Percentiles rank a stretch among this genome's conserved stretches.
Conservation (phyloP, 2,113 vertebrate genomes). For the Halichoeres trimaculatus region DNA sequence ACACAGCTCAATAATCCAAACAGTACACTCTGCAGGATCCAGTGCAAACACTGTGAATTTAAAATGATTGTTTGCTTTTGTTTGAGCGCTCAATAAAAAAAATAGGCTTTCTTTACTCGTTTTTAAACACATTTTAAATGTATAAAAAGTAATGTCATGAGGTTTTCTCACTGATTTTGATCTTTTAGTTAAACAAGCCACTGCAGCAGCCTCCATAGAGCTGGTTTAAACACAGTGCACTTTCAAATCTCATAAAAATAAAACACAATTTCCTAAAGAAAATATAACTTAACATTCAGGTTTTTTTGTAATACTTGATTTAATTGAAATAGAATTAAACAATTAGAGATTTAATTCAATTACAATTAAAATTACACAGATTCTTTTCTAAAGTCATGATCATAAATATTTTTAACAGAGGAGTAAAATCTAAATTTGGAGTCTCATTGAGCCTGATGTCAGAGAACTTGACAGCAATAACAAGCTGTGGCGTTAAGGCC, state of each 20-base stretch:
- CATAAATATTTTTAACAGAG: too few species aligned
- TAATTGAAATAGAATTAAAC: too few species aligned
- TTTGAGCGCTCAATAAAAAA: slow-evolving; percentile 19
- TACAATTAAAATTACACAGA: too few species aligned
- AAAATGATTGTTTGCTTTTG: slow-evolving; percentile 58
- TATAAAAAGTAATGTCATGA: slow-evolving; percentile 34
- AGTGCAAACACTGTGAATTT: slow-evolving; percentile 65
- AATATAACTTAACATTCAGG: too few species aligned
- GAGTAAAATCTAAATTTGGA: too few species aligned
- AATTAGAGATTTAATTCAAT: too few species aligned
- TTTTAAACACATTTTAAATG: slow-evolving; percentile 36
- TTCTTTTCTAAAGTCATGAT: too few species aligned
- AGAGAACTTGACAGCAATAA: slow-evolving; percentile 2
- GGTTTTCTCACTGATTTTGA: slow-evolving; percentile 10
- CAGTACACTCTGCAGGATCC: slow-evolving; percentile 55
- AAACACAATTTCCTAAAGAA: neutral
- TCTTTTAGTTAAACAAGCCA: slow-evolving; percentile 6
- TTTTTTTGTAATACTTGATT: too few species aligned
- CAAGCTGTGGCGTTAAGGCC: slow-evolving; percentile 11
- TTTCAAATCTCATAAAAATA: slow-evolving; percentile 12
- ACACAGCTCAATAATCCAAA: slow-evolving; percentile 66
- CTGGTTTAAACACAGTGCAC: neutral
- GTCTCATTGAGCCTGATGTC: neutral
- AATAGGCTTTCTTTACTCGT: slow-evolving; percentile 8
- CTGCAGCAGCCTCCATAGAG: slow-evolving; percentile 2